Evolutionary conservation across 2,113 vertebrate genomes (phyloP), one percentile per base, ranked within the genome.

Genomic region (Ariopsis seemanni): DNA sequence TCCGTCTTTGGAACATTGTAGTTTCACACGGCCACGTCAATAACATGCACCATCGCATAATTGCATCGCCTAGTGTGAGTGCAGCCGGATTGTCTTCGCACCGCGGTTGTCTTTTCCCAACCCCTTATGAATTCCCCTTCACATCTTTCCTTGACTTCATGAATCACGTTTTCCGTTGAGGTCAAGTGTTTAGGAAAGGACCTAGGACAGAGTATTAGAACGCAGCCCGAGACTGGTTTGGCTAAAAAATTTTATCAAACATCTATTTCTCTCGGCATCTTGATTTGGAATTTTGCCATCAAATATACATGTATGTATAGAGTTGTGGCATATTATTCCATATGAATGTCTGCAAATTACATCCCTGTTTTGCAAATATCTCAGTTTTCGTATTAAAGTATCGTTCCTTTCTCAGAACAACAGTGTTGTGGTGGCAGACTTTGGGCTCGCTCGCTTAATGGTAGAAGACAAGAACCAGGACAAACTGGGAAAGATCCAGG

Each of bases 381-480:
- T 4, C 0, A 27, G 1, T 55, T 55, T 55, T 17, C 27, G 50
- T 55, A 53, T 17, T 25, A 27, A 78, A 52, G 2, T 1, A 67
- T 15, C 0, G 0, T 50, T 42, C n/a, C 52, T 12, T n/a, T n/a
- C 52, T 20, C 88, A 97, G 97, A 97, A 97, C 91, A 96, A 97
- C 92, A 97, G 96, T 0, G 96, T 99, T 75, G 98, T 99, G 50
- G 98, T 99, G 90, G 98, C 98, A 0, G 98, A 99, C 93, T 99
- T 99, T 0, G 98, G 98, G 1, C 94, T 99, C 91, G 95, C 98
- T 0, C 95, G 98, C 20, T 96, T 99, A 88, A 97, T 99, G 97
- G 94, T 98, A 67, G 98, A 99, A 0, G 98, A 99, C 87, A 97
- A 97, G 93, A 96, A 94, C 22, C 96, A 96, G 84, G 94, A 93